Percentiles rank a stretch among this genome's conserved stretches.
phyloP scores from a whole-genome alignment of 2,888 invertebrate genomes.

The Agrilus biguttatus region DNA sequence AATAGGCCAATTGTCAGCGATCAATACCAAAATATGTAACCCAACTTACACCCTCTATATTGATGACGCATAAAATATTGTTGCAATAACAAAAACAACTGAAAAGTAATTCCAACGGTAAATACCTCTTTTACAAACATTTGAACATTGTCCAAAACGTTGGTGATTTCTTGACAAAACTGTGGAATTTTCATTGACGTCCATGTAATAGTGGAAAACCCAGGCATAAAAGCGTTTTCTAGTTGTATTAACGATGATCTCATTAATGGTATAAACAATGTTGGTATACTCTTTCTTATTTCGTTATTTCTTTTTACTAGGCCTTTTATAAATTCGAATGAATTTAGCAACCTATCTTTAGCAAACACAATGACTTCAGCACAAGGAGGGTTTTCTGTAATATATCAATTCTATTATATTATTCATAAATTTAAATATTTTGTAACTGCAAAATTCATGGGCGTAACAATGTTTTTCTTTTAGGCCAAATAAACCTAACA shows the following conservation, averaged over 20 bases:
- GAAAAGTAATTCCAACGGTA: too few species aligned
- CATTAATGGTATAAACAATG: conserved; percentile 55
- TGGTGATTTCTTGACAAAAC: conserved; percentile 42
- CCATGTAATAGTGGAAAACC: conserved; percentile 68
- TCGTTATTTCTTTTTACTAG: conserved; percentile 47
- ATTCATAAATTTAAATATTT: neutral
- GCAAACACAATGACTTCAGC: conserved; percentile 62
- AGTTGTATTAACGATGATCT: conserved; percentile 50
- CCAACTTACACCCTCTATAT: too few species aligned
- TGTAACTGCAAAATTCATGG: too few species aligned
- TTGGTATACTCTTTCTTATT: conserved; percentile 46
- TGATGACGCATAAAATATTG: too few species aligned
- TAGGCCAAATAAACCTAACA: too few species aligned
- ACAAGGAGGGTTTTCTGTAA: conserved; percentile 53
- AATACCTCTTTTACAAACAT: conserved; percentile 49
- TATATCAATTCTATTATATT: neutral
- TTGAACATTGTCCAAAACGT: conserved; percentile 45
- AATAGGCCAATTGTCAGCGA: too few species aligned
- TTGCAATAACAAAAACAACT: too few species aligned
- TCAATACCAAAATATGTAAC: too few species aligned
- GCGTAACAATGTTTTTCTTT: too few species aligned
- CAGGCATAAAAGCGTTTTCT: conserved; percentile 59
- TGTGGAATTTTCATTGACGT: conserved; percentile 58
- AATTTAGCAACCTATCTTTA: conserved; percentile 50
- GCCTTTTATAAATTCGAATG: conserved; percentile 44